Conservation (phyloP, 2,888 invertebrate genomes). For the Argyra leucocephala region DNA sequence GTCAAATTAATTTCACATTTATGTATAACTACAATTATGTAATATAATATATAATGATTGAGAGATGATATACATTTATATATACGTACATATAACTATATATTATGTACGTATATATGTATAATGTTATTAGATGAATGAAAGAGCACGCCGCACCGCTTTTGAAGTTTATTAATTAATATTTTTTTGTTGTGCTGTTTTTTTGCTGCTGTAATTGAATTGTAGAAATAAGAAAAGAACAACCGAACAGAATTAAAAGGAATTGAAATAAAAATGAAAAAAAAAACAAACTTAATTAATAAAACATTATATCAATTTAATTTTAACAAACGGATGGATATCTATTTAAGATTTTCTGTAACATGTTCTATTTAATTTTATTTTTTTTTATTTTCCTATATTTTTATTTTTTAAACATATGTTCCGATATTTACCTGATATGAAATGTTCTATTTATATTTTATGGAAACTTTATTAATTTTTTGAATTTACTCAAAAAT, state of each 20-base stretch:
- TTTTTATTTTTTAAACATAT: too few relatives aligned
- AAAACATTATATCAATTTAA: constrained; percentile 1
- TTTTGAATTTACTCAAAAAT: too few relatives aligned
- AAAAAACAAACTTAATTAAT: not conserved
- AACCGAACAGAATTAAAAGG: too few relatives aligned
- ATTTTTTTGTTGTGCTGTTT: too few relatives aligned
- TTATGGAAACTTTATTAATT: too few relatives aligned
- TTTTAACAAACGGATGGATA: not conserved
- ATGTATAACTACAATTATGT: not conserved
- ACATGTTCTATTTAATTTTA: too few relatives aligned
- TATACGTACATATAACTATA: not conserved
- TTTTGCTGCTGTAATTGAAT: not conserved
- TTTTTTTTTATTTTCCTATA: too few relatives aligned
- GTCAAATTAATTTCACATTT: not conserved
- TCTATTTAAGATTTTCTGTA: too few relatives aligned
- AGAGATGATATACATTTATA: not conserved
- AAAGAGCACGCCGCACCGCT: not conserved
- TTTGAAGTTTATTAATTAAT: not conserved
- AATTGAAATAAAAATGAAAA: not conserved
- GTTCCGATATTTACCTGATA: too few relatives aligned
- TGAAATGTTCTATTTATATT: too few relatives aligned
- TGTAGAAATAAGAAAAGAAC: not conserved
- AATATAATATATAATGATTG: not conserved
- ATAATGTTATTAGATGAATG: not conserved
- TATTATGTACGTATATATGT: not conserved